Percentiles rank a stretch among this genome's conserved stretches.
Conservation (phyloP, 1,140 invertebrate species). For the Periplaneta americana region DNA sequence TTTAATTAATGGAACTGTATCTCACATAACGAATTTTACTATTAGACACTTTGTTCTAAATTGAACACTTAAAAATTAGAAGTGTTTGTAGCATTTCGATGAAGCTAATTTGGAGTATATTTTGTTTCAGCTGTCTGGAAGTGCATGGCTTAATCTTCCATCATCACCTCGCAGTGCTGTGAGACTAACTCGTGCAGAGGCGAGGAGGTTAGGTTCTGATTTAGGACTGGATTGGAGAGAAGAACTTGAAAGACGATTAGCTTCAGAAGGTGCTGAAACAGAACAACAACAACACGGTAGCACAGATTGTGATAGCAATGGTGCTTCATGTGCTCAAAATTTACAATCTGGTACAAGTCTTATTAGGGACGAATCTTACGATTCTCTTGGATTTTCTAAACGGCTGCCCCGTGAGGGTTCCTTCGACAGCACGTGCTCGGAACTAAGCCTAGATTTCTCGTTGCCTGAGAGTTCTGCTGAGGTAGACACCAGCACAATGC, state of each 20-base stretch:
- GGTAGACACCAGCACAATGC: slow-evolving; percentile 19
- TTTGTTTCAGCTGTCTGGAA: background rate
- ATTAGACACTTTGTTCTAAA: too few relatives aligned
- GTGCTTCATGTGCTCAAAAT: background rate
- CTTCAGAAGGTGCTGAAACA: background rate
- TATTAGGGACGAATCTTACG: slow-evolving; percentile 16
- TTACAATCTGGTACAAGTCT: background rate
- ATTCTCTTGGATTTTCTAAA: slow-evolving; percentile 16
- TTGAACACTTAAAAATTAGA: too few relatives aligned
- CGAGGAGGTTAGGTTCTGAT: background rate
- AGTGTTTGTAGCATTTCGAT: too few relatives aligned
- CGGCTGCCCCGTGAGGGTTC: slow-evolving; percentile 20
- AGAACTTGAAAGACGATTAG: background rate
- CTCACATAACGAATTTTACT: too few relatives aligned
- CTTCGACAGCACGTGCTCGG: slow-evolving; percentile 30
- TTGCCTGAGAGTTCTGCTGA: slow-evolving; percentile 17
- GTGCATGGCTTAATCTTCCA: background rate
- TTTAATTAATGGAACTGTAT: too few relatives aligned
- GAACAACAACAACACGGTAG: background rate
- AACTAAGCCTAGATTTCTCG: slow-evolving; percentile 28
- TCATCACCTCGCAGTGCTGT: background rate
- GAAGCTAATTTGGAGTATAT: too few relatives aligned
- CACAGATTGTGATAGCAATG: background rate
- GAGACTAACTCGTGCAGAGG: background rate
- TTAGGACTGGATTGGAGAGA: background rate